These are phyloP conservation scores for Meteorus cinctellus DNA, from an alignment of 2,888 invertebrate genomes.

Conservation along the genomic window DNA sequence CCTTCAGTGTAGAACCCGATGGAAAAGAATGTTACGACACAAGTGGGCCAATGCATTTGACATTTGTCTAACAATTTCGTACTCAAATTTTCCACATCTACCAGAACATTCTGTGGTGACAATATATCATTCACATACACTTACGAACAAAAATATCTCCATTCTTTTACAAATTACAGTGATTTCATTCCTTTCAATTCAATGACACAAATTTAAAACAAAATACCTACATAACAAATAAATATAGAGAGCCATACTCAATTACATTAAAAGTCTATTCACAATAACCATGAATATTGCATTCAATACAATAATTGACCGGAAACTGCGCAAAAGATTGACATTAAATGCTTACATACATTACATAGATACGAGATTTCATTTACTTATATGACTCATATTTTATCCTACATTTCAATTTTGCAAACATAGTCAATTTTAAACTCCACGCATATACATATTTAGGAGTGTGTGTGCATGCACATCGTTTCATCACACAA, in stretches of 20 bases:
- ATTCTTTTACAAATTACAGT: not conserved
- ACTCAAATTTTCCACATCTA: not conserved
- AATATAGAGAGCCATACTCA: too few species aligned
- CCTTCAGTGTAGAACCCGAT: not conserved
- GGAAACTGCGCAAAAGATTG: slow-evolving; percentile 22
- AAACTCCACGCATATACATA: too few species aligned
- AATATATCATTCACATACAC: not conserved
- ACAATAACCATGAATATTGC: too few species aligned
- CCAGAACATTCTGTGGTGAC: not conserved
- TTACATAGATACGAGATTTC: not conserved
- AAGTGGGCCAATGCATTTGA: not conserved
- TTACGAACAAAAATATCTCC: not conserved
- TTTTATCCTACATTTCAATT: not conserved
- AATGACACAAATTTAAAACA: too few species aligned
- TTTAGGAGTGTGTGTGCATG: too few species aligned
- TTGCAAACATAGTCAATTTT: too few species aligned
- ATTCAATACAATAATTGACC: too few species aligned
- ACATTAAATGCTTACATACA: not conserved
- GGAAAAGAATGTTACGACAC: not conserved
- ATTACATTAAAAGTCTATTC: too few species aligned
- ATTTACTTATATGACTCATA: slow-evolving; percentile 7
- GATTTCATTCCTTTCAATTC: too few species aligned
- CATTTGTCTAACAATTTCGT: slow-evolving; percentile 1
- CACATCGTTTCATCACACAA: not conserved
- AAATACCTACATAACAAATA: too few species aligned